A percentile compares a stretch with the other conserved stretches of the same genome.
Conservation (phyloP, 2,113 vertebrate species). For the Rhegmatorhina hoffmannsi region DNA sequence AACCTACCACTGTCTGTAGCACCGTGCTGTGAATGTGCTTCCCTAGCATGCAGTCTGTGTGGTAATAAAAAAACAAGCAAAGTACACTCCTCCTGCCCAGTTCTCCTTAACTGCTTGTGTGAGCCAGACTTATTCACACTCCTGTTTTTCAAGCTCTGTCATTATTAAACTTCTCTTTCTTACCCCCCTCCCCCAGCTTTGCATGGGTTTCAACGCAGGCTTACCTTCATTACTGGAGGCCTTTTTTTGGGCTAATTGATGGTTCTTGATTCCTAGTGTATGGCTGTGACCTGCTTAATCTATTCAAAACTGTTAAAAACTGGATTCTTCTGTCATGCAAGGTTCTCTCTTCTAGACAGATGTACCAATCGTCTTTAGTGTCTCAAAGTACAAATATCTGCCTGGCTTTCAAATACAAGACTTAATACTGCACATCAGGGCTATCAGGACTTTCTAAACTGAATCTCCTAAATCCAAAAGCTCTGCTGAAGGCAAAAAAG, state of each 20-base stretch:
- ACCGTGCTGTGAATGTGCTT: neutral
- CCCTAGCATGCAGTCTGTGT: fast-evolving
- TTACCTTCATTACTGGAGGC: neutral
- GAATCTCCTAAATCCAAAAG: neutral
- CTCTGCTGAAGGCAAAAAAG: neutral
- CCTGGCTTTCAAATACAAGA: neutral
- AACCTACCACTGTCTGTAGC: neutral
- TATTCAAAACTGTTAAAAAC: neutral
- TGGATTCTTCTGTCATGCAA: neutral
- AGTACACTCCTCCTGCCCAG: neutral
- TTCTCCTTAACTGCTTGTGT: neutral
- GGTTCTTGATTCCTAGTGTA: neutral
- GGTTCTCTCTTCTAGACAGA: neutral
- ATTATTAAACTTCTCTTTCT: neutral
- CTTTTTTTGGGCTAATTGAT: neutral
- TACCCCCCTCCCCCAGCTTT: neutral
- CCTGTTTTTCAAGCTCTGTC: neutral
- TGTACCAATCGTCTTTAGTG: neutral
- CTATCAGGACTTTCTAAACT: neutral
- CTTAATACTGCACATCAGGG: neutral
- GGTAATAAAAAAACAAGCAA: neutral
- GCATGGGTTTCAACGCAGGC: neutral
- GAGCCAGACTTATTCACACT: neutral
- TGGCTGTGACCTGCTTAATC: neutral
- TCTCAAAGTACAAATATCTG: neutral